phyloP scores from a whole-genome alignment of 2,113 vertebrate genomes.

The Melanocharis versteri region DNA sequence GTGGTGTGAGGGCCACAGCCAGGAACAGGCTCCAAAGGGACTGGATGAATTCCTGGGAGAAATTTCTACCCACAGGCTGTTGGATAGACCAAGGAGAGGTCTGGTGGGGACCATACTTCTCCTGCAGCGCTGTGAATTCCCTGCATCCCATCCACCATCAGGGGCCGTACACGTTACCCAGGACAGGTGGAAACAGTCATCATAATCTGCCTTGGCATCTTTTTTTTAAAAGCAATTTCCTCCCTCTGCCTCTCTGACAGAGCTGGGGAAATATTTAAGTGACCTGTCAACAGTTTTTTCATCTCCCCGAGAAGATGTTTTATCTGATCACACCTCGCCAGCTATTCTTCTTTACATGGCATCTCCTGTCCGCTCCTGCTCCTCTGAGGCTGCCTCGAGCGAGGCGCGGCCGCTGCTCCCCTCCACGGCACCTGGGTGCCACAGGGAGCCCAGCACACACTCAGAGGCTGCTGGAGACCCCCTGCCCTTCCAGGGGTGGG shows the following conservation, averaged over 20 bases:
- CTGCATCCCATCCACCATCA: neutral
- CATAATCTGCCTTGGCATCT: conserved; percentile 46
- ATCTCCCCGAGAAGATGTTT: neutral
- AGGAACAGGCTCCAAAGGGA: neutral
- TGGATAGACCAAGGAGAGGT: neutral
- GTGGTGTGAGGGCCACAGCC: neutral
- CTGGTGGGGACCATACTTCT: neutral
- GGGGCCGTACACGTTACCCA: accelerated
- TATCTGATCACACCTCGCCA: conserved; percentile 14
- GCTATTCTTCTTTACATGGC: conserved; percentile 4
- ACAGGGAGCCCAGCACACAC: neutral
- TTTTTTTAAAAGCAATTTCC: conserved; percentile 59
- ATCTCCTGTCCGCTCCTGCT: neutral
- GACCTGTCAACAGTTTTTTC: conserved; percentile 55
- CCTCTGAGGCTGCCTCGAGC: neutral
- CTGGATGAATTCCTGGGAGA: neutral
- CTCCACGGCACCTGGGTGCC: accelerated
- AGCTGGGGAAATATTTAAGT: conserved; percentile 57
- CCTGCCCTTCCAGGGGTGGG: neutral
- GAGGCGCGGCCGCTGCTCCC: accelerated
- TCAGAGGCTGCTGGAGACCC: neutral
- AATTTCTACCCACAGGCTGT: neutral
- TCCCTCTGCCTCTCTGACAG: conserved; percentile 43
- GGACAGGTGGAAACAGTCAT: conserved; percentile 48
- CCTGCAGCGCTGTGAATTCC: neutral